Conservation (phyloP, 2,888 invertebrate species). For the Hoplodrina ambigua region DNA sequence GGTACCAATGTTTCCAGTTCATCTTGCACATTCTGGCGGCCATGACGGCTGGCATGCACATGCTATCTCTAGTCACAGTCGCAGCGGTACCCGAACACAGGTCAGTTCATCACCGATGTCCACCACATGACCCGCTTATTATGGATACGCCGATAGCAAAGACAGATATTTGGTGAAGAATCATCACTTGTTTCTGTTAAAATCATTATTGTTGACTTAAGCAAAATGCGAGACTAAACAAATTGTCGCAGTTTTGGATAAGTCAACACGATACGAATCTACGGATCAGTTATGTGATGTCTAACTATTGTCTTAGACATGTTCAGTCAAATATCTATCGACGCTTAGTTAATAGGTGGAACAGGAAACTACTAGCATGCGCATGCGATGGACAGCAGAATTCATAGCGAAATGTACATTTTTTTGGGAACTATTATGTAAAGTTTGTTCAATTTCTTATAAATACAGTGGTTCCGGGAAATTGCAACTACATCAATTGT, state of each 20-base stretch:
- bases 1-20: slow-evolving; percentile 95
- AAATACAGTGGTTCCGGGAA: slow-evolving; percentile 36
- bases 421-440: slow-evolving; percentile 31
- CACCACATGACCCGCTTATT: slow-evolving; percentile 33
- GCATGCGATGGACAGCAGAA: slow-evolving; percentile 57
- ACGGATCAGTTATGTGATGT: slow-evolving; percentile 2
- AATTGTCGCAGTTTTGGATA: slow-evolving; percentile 16
- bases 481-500: slow-evolving; percentile 23
- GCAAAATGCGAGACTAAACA: slow-evolving; percentile 21
- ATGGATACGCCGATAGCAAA: slow-evolving; percentile 22
- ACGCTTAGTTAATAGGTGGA: slow-evolving; percentile 22
- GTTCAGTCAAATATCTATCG: slow-evolving; percentile 40
- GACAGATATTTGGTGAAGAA: slow-evolving; percentile 48
- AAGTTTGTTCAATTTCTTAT: slow-evolving; percentile 12
- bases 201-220: slow-evolving; percentile 14
- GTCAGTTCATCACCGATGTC: slow-evolving; percentile 71
- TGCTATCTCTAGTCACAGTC: slow-evolving; percentile 95
- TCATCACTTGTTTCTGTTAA: slow-evolving; percentile 15
- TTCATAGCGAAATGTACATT: slow-evolving; percentile 26
- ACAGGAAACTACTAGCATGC: slow-evolving; percentile 55
- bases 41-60: slow-evolving; percentile 95
- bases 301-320: slow-evolving; percentile 3
- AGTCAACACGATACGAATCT: slow-evolving; percentile 3
- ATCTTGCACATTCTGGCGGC: slow-evolving; percentile 94
- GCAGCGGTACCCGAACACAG: slow-evolving; percentile 94